Conservation (phyloP, 2,113 vertebrate species). For the Hiodon alosoides region DNA sequence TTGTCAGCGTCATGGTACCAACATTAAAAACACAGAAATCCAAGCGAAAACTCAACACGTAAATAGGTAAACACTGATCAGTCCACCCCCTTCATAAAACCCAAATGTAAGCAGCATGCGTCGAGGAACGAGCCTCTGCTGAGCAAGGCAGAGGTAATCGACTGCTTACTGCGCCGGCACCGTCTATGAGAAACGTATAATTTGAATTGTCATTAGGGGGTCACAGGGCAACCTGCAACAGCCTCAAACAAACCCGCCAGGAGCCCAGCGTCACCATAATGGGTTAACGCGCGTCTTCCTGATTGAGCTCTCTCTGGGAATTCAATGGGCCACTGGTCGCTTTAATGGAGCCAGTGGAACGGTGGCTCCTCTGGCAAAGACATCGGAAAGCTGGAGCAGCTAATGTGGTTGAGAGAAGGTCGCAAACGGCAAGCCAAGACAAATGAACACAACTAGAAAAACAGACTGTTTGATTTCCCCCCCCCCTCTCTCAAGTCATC, state of each 20-base stretch:
- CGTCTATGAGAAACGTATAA: constrained; percentile 29
- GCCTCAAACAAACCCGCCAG: constrained; percentile 27
- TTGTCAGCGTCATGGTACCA: no score
- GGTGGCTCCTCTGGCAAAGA: constrained; percentile 37
- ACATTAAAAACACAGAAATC: no score
- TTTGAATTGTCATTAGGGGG: constrained; percentile 37
- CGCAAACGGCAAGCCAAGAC: constrained; percentile 22
- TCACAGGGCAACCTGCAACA: constrained; percentile 27
- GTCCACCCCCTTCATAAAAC: no score
- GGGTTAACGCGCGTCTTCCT: constrained; percentile 42
- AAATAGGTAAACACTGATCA: no score
- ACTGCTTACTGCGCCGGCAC: constrained; percentile 29
- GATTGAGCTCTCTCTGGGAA: constrained; percentile 30
- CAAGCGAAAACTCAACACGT: no score
- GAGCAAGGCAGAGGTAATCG: constrained; percentile 28
- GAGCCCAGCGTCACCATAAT: constrained; percentile 36
- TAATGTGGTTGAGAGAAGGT: constrained; percentile 28
- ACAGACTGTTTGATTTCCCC: background rate
- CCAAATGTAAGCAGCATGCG: background rate
- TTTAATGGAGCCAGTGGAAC: constrained; percentile 38
- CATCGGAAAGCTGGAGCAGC: constrained; percentile 31
- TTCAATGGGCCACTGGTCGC: constrained; percentile 36
- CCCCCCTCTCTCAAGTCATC: background rate
- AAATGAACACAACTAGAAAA: background rate
- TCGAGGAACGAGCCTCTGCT: constrained; percentile 3